Percentiles rank a stretch among this genome's conserved stretches.
phyloP scores from a whole-genome alignment of 2,888 invertebrate genomes.

The Drosophila kambysellisi region DNA sequence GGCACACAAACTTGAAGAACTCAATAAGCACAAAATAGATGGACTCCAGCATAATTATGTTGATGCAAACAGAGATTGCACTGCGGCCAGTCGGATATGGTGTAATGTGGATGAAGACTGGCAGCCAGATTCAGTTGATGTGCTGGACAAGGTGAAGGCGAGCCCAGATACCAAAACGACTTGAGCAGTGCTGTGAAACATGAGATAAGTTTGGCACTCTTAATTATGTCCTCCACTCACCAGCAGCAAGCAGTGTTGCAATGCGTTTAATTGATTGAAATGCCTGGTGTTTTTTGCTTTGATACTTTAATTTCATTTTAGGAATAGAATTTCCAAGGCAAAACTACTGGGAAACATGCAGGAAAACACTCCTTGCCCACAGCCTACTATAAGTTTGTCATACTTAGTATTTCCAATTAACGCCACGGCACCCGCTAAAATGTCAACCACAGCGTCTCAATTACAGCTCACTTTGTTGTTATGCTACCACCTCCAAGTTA shows the following conservation, averaged over 20 bases:
- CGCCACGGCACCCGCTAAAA: slow-evolving; percentile 37
- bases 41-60: slow-evolving; percentile 50
- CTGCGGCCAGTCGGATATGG: slow-evolving; percentile 19
- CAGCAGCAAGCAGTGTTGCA: slow-evolving; percentile 21
- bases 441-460: slow-evolving; percentile 47
- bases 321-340: slow-evolving; percentile 37
- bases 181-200: slow-evolving; percentile 41
- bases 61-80: slow-evolving; percentile 19
- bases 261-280: slow-evolving; percentile 53
- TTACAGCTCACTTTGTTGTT: slow-evolving; percentile 39
- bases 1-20: slow-evolving; percentile 56
- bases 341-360: neutral
- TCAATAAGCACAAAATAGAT: slow-evolving; percentile 58
- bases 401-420: slow-evolving; percentile 47
- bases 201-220: neutral
- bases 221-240: slow-evolving; percentile 39
- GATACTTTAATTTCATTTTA: slow-evolving; percentile 73
- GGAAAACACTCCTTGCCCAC: neutral
- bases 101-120: slow-evolving; percentile 32
- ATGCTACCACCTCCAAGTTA: neutral
- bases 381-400: slow-evolving; percentile 9
- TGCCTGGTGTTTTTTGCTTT: slow-evolving; percentile 48
- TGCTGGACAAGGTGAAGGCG: slow-evolving; percentile 32
- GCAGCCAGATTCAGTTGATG: slow-evolving; percentile 38
- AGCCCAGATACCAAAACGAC: slow-evolving; percentile 48